Conservation (phyloP, 2,797 vertebrate genomes). For the Myotis pilosus region DNA sequence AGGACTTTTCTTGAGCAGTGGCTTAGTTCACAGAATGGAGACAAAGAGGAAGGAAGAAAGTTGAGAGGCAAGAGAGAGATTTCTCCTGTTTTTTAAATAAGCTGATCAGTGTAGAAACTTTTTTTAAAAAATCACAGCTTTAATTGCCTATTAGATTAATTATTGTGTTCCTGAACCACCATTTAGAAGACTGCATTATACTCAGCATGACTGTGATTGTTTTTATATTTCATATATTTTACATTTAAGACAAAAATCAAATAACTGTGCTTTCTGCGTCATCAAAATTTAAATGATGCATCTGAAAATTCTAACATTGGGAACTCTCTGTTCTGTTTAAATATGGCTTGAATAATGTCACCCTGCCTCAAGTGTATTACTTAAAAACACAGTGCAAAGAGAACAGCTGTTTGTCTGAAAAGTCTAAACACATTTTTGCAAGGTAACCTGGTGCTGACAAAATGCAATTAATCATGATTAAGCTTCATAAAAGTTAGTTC, state of each 20-base stretch:
- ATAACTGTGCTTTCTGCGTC: neutral
- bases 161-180: neutral
- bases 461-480: slow-evolving; percentile 27
- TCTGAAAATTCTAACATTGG: slow-evolving; percentile 29
- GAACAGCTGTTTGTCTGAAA: slow-evolving; percentile 45
- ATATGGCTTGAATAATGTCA: slow-evolving; percentile 43
- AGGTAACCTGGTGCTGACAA: slow-evolving; percentile 33
- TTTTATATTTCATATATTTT: neutral
- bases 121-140: neutral
- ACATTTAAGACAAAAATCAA: neutral
- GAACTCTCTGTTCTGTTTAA: slow-evolving; percentile 23
- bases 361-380: slow-evolving; percentile 46
- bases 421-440: slow-evolving; percentile 41
- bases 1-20: neutral
- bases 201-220: neutral
- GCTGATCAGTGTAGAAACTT: neutral
- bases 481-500: neutral
- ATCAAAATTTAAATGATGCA: slow-evolving; percentile 35
- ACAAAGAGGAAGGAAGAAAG: neutral
- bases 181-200: slow-evolving; percentile 18
- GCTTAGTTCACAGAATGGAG: neutral
- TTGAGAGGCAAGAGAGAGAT: neutral
- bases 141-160: neutral
- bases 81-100: neutral
- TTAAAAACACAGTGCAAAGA: slow-evolving; percentile 43